A percentile compares a stretch with the other conserved stretches of the same genome.
Conservation (phyloP, 2,113 vertebrate genomes). For the Laticauda laticaudata region DNA sequence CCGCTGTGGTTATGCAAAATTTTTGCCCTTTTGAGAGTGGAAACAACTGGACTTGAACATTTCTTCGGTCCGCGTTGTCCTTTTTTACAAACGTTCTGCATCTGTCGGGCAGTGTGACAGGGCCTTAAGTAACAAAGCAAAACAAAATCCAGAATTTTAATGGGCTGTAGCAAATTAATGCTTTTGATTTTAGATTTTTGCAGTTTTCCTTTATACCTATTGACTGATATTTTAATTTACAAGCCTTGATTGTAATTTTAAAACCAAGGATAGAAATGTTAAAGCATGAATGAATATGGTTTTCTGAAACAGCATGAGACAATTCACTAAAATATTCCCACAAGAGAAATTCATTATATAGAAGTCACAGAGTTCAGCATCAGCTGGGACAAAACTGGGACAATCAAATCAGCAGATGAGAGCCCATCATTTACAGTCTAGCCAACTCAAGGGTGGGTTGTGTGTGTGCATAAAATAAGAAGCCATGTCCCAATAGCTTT, state of each 20-base stretch:
- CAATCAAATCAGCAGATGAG: background rate
- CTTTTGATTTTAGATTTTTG: background rate
- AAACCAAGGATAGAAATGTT: background rate
- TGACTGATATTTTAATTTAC: background rate
- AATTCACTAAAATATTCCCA: background rate
- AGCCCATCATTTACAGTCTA: background rate
- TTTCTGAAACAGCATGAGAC: background rate
- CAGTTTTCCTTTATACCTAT: background rate
- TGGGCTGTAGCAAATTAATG: background rate
- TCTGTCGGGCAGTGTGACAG: no score
- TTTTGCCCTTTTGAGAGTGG: no score
- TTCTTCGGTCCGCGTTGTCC: no score
- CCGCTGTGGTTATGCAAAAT: no score
- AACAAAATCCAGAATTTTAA: background rate
- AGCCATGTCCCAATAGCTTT: background rate
- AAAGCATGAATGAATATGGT: background rate
- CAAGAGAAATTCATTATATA: background rate
- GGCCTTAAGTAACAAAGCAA: background rate
- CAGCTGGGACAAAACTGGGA: background rate
- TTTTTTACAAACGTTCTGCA: no score
- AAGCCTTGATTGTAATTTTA: background rate
- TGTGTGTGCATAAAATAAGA: background rate
- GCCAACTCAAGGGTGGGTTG: background rate
- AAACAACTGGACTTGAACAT: no score
- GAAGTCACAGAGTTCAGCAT: background rate